These are phyloP conservation scores for Palythoa grandis DNA, from an alignment of 92 coral and sea anemone species.

Conservation along the genomic window DNA sequence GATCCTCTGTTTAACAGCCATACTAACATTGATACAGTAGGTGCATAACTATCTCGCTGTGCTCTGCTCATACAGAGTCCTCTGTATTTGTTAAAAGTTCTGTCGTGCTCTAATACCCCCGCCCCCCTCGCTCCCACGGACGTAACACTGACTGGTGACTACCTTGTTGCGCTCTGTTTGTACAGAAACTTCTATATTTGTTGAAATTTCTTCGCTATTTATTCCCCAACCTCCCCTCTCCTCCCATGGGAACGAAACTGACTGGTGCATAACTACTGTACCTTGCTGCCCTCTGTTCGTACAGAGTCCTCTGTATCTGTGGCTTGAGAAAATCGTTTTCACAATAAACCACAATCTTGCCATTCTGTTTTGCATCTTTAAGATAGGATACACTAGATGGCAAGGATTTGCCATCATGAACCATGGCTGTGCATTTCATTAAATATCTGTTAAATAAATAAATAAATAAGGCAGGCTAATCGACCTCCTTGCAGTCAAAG, in stretches of 20 bases:
- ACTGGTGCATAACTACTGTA: neutral
- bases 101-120: too few species aligned
- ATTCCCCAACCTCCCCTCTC: too few species aligned
- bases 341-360: slow-evolving; percentile 38
- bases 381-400: slow-evolving; percentile 77
- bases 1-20: too few species aligned
- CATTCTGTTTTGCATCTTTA: slow-evolving; percentile 33
- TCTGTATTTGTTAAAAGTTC: slow-evolving; percentile 32
- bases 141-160: too few species aligned
- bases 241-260: neutral
- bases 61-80: slow-evolving; percentile 14
- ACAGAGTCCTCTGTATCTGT: slow-evolving; percentile 48
- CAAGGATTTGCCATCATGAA: slow-evolving; percentile 55
- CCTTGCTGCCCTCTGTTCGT: slow-evolving; percentile 42
- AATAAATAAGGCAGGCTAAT: too few species aligned
- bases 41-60: neutral
- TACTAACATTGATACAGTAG: too few species aligned
- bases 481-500: too few species aligned
- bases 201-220: fast-evolving
- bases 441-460: slow-evolving; percentile 61
- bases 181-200: too few species aligned
- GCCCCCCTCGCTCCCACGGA: too few species aligned
- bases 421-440: slow-evolving; percentile 73
- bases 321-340: slow-evolving; percentile 72
- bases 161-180: too few species aligned